Evolutionary conservation across 2,888 invertebrate species (phyloP).

Genomic region (Dolomedes plantarius): DNA sequence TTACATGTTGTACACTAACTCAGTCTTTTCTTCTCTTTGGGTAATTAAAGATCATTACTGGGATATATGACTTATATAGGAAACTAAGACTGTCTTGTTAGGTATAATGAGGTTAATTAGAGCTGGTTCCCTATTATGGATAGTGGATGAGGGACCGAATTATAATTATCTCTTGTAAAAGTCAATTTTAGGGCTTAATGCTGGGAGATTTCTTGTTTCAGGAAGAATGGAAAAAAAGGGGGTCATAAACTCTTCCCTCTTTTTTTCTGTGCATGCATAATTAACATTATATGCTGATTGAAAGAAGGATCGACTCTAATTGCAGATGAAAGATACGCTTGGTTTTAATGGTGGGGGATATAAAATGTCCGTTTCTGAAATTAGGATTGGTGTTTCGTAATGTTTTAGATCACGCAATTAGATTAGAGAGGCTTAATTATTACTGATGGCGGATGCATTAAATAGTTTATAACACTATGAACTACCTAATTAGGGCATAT

Average conservation of each 20-base stretch:
- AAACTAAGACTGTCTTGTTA: conserved; percentile 70
- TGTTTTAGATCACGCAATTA: neutral
- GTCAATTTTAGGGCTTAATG: conserved; percentile 59
- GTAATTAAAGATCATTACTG: conserved; percentile 70
- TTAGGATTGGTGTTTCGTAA: neutral
- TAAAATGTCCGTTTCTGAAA: neutral
- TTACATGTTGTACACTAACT: conserved; percentile 62
- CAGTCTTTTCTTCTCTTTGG: conserved; percentile 60
- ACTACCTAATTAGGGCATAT: too few relatives aligned
- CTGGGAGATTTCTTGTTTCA: neutral
- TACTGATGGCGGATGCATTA: too few relatives aligned
- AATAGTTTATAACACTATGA: too few relatives aligned
- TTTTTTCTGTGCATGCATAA: conserved; percentile 35
- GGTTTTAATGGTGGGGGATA: neutral
- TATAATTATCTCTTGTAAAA: conserved; percentile 69
- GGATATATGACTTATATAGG: conserved; percentile 71
- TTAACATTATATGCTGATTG: conserved; percentile 42
- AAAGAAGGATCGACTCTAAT: neutral
- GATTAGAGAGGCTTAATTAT: too few relatives aligned
- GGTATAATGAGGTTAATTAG: conserved; percentile 71
- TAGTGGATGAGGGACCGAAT: conserved; percentile 50
- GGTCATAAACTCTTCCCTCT: neutral
- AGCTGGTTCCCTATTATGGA: conserved; percentile 61
- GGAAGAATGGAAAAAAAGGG: conserved; percentile 13
- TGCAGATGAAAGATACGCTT: neutral